Evolutionary conservation across 2,888 invertebrate genomes (phyloP).

Genomic region (Spilosoma lubricipeda): DNA sequence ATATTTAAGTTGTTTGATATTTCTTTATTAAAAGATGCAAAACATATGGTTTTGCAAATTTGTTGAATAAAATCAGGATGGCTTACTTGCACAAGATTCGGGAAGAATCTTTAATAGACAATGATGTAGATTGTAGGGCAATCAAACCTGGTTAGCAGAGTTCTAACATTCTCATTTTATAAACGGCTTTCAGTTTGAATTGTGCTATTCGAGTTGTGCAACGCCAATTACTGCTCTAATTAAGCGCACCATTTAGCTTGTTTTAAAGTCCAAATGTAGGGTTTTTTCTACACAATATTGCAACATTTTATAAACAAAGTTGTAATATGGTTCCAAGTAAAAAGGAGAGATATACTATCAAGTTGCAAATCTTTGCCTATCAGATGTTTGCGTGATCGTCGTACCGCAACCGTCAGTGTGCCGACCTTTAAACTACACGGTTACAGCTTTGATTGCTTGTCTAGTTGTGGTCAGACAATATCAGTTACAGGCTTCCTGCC

Average conservation of each 20-base stretch:
- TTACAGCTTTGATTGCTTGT: constrained; percentile 27
- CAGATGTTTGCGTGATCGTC: not conserved
- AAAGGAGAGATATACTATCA: not conserved
- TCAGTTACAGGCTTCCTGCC: constrained; percentile 49
- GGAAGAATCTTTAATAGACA: not conserved
- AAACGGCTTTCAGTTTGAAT: not conserved
- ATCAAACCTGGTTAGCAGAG: not conserved
- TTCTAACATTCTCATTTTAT: not conserved
- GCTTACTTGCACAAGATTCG: not conserved
- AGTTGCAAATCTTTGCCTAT: not conserved
- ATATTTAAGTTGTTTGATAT: not conserved
- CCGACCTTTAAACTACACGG: not conserved
- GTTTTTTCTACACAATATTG: not conserved
- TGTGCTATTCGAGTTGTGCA: not conserved
- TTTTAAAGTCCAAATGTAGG: not conserved
- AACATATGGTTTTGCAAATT: not conserved
- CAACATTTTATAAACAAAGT: not conserved
- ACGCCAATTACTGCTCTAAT: not conserved
- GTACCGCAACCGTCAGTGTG: not conserved
- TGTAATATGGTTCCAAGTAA: not conserved
- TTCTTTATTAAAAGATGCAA: not conserved
- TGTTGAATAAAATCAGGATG: not conserved
- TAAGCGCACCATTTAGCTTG: not conserved
- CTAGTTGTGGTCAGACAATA: constrained; percentile 58
- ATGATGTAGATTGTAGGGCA: not conserved